phyloP scores from a whole-genome alignment of 2,797 vertebrate genomes.

The Gymnoscopelus microlampas region DNA sequence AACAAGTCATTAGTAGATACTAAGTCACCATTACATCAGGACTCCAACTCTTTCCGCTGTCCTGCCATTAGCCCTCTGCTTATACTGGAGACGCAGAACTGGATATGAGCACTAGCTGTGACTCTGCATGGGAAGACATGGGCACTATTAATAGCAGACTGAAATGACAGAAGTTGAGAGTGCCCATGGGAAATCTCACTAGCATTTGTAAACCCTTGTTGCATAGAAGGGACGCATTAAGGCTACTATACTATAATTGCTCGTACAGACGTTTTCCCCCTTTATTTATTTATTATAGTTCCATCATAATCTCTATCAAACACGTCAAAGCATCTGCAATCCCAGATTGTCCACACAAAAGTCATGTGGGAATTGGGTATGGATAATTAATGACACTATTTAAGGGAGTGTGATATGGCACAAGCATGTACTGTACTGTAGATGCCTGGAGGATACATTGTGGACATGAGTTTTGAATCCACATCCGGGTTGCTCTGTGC shows the following conservation, averaged over 20 bases:
- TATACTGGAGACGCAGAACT: constrained; percentile 7
- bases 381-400: too few relatives aligned
- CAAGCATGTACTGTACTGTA: too few relatives aligned
- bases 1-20: neutral
- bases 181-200: constrained; percentile 50
- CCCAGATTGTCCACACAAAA: too few relatives aligned
- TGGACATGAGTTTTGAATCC: too few relatives aligned
- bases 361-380: too few relatives aligned
- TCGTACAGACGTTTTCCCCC: too few relatives aligned
- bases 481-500: neutral
- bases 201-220: constrained; percentile 26
- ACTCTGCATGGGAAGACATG: constrained; percentile 38
- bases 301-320: too few relatives aligned
- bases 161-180: constrained; percentile 52
- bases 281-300: too few relatives aligned
- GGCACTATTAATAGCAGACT: constrained; percentile 45
- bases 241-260: neutral
- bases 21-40: neutral
- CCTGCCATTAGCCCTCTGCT: neutral
- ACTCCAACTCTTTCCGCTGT: neutral
- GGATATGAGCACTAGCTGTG: constrained; percentile 10
- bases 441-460: too few relatives aligned
- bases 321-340: too few relatives aligned
- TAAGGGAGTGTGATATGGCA: too few relatives aligned
- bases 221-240: constrained; percentile 16